Base-by-base conservation (phyloP, 2,888 invertebrate species). In the Rugalucina vietnamica region DNA sequence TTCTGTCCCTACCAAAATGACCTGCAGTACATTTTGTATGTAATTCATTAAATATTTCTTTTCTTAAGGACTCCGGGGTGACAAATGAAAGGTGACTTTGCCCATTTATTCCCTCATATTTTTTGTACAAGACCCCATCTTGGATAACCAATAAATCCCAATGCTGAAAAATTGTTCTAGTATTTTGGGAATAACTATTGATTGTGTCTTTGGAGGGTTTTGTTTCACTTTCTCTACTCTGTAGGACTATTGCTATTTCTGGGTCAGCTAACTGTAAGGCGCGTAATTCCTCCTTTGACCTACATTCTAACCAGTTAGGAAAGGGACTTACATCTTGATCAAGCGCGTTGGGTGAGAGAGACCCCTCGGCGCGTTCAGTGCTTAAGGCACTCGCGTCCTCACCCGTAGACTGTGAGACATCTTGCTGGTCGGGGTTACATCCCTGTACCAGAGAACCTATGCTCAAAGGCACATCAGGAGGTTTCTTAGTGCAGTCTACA, bases 1-100 rank as follows among this genome's bases (percentile, higher is more conserved):
- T 86, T 36, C 81, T 76, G 50, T 88, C 83, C 32, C 86, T 73
- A 18, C 88, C 86, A 32, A 86, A 79, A 71, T 86, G 88, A 43
- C 80, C 83, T 34, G 83, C 85, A 29, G 76, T 85, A 8, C 70
- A 54, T 37, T 49, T 76, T 24, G 21, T n/a, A 69, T 88, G 87
- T 29, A 85, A 39, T 49, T 85, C 69, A 0, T 76, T 27, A 49
- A 87, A 82, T 29, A 85, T 84, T 12, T 74, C n/a, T 18, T 69
- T 60, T 12, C 81, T 39, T 21, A 88, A 14, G 3, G 36, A 2
- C 18, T 43, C 1, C 0, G 88, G 88, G 1, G 81, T 81, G 1
- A 89, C 76, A 18, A 87, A 54, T n/a, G 77, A 72, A 0, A 71
- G 73, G 14, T 49, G 32, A 14, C 3, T 21, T 76, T 75, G 37